Conservation (phyloP, 2,888 invertebrate species). For the Liopterus haemorrhoidalis region DNA sequence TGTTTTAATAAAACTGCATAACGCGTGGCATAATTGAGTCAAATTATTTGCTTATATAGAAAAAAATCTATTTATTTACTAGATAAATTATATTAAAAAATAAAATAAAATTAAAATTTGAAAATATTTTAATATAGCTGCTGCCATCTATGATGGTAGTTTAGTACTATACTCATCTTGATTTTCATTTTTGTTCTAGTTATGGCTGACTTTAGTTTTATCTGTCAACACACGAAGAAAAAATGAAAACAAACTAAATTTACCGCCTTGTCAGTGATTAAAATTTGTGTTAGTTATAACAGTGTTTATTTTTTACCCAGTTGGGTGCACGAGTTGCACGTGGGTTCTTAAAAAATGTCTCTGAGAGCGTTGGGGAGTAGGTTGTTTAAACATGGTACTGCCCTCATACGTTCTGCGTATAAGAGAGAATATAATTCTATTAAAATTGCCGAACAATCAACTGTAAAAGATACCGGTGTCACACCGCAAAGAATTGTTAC, state of each 20-base stretch:
- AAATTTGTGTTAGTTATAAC: neutral
- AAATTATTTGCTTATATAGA: neutral
- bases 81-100: no score
- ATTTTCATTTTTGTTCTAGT: no score
- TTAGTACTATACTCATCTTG: no score
- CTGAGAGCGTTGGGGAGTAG: conserved; percentile 51
- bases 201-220: conserved; percentile 12
- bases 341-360: conserved; percentile 49
- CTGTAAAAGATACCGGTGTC: conserved; percentile 33
- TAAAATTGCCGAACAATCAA: conserved; percentile 44
- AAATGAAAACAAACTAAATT: conserved; percentile 5
- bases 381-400: conserved; percentile 57
- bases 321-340: conserved; percentile 7
- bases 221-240: conserved; percentile 15
- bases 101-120: no score
- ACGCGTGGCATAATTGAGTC: conserved; percentile 1
- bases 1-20: conserved; percentile 6
- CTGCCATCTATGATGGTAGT: no score
- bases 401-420: conserved; percentile 49
- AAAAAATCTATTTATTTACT: conserved; percentile 7
- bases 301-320: conserved; percentile 3
- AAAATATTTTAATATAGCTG: no score
- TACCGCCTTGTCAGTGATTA: conserved; percentile 7
- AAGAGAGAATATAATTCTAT: conserved; percentile 50
- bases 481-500: conserved; percentile 34